A percentile compares a stretch with the other conserved stretches of the same genome.
Evolutionary conservation across 2,888 invertebrate genomes (phyloP).

Genomic region (Xestia ashworthii): DNA sequence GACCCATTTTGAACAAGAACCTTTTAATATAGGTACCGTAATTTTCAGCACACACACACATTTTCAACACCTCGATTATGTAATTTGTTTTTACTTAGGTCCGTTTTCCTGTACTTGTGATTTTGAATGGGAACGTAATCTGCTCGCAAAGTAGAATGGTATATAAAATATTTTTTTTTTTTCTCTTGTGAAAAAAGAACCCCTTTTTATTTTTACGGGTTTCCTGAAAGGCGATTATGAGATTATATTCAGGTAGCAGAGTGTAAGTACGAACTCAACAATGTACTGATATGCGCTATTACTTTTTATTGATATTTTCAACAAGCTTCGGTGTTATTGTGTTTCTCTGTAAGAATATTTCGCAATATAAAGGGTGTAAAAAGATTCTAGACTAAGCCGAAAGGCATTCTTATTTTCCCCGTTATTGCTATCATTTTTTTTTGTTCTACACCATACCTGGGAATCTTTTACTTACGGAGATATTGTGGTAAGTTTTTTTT

Average conservation of each 20-base stretch:
- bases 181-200: background rate
- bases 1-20: background rate
- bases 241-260: constrained; percentile 13
- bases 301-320: constrained; percentile 24
- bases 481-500: too few relatives aligned
- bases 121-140: constrained; percentile 40
- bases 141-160: background rate
- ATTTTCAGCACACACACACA: too few relatives aligned
- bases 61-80: too few relatives aligned
- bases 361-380: too few relatives aligned
- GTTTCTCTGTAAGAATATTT: background rate
- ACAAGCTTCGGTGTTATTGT: background rate
- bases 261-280: background rate
- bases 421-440: too few relatives aligned
- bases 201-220: constrained; percentile 21
- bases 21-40: background rate
- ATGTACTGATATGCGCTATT: constrained; percentile 10
- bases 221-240: constrained; percentile 15
- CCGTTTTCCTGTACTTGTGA: constrained; percentile 9
- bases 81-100: background rate
- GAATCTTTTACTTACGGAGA: too few relatives aligned
- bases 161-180: constrained; percentile 17
- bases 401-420: too few relatives aligned
- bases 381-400: too few relatives aligned
- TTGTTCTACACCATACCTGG: too few relatives aligned